Conservation (phyloP, 2,888 invertebrate genomes). For the Drosophila colorata region DNA sequence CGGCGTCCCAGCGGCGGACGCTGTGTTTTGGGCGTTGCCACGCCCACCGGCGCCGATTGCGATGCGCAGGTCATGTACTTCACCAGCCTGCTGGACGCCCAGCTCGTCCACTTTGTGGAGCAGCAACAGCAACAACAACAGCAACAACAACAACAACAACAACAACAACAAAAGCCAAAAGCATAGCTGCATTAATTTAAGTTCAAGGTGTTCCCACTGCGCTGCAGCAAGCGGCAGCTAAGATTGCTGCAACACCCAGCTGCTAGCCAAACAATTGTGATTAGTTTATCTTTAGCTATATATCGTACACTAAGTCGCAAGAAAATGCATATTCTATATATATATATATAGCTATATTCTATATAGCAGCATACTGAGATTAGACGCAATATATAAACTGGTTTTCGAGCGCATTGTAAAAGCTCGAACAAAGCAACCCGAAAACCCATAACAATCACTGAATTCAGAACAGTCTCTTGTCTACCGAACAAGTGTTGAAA, state of each 20-base stretch:
- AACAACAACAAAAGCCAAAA: no score
- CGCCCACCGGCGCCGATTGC: conserved; percentile 60
- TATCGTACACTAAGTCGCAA: neutral
- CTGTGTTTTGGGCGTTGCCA: conserved; percentile 66
- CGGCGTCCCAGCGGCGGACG: conserved; percentile 51
- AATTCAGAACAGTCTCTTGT: neutral
- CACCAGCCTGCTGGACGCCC: conserved; percentile 46
- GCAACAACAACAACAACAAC: neutral
- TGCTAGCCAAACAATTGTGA: conserved; percentile 17
- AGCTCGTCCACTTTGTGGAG: conserved; percentile 52
- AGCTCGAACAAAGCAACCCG: no score
- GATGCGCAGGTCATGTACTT: conserved; percentile 48
- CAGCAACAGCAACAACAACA: conserved; percentile 14
- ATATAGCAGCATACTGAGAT: no score
- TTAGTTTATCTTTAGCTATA: neutral
- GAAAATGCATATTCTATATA: neutral
- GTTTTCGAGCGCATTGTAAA: conserved; percentile 8
- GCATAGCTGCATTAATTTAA: neutral
- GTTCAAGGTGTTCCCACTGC: conserved; percentile 1
- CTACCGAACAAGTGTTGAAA: neutral
- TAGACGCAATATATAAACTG: conserved; percentile 12
- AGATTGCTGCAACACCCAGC: neutral
- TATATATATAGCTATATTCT: neutral
- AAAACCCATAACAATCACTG: neutral
- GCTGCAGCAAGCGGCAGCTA: neutral